Conservation (phyloP, 2,888 invertebrate genomes). For the Stenodema calcarata region DNA sequence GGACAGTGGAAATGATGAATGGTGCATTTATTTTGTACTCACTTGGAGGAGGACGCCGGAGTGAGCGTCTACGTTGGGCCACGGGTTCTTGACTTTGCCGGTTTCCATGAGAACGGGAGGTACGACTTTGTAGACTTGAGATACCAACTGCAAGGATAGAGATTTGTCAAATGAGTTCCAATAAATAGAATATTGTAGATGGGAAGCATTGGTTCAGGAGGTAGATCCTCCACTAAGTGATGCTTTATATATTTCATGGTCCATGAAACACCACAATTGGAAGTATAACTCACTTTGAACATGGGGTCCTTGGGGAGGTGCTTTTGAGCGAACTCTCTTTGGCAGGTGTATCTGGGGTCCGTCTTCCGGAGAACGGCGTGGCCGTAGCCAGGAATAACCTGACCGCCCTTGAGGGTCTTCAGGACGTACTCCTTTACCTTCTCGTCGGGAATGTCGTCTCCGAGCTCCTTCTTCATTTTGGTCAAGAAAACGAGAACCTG, state of each 20-base stretch:
- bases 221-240: too few relatives aligned
- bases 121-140: conserved; percentile 88
- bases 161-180: not conserved
- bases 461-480: conserved; percentile 85
- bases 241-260: too few relatives aligned
- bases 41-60: conserved; percentile 91
- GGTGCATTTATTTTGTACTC: conserved; percentile 56
- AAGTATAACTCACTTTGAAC: conserved; percentile 71
- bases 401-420: conserved; percentile 94
- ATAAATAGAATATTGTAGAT: too few relatives aligned
- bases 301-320: conserved; percentile 90
- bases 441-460: conserved; percentile 85
- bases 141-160: conserved; percentile 70
- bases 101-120: conserved; percentile 90
- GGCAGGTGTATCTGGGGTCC: conserved; percentile 90
- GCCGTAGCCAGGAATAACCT: conserved; percentile 96
- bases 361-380: conserved; percentile 96
- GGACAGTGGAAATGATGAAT: not conserved
- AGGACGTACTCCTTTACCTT: conserved; percentile 95
- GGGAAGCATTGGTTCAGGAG: too few relatives aligned
- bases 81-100: conserved; percentile 97
- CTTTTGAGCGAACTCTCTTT: conserved; percentile 92
- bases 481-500: conserved; percentile 92
- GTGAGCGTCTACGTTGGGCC: conserved; percentile 98
- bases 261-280: too few relatives aligned